A percentile compares a stretch with the other conserved stretches of the same genome.
Evolutionary conservation across 1,140 invertebrate genomes (phyloP).

Genomic region (Protaetia brevitarsis): DNA sequence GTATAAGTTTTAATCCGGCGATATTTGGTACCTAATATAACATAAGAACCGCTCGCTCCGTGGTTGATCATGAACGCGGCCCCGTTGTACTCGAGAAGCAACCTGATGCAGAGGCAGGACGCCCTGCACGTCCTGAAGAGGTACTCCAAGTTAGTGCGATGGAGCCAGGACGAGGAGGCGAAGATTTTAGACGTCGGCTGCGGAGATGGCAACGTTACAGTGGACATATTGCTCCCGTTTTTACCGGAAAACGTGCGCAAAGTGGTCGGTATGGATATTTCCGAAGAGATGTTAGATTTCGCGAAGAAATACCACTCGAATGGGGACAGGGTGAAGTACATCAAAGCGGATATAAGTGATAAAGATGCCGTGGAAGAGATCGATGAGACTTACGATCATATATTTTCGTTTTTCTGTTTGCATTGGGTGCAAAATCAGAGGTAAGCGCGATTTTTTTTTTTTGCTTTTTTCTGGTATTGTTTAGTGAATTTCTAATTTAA

Average conservation of each 20-base stretch:
- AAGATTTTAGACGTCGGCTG: conserved; percentile 75
- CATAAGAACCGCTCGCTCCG: too few species aligned
- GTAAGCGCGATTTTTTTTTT: conserved; percentile 49
- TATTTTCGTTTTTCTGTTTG: conserved; percentile 77
- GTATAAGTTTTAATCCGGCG: too few species aligned
- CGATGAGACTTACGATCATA: conserved; percentile 61
- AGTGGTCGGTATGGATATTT: conserved; percentile 65
- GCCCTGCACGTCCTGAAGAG: conserved; percentile 64
- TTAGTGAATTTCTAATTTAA: too few species aligned
- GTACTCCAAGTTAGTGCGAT: conserved; percentile 58
- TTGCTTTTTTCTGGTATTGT: too few species aligned
- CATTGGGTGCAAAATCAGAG: conserved; percentile 77
- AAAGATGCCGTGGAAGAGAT: conserved; percentile 52
- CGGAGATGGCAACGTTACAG: conserved; percentile 72
- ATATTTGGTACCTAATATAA: too few species aligned
- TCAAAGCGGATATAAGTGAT: conserved; percentile 62
- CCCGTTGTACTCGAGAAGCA: conserved; percentile 61
- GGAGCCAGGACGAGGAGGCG: conserved; percentile 54
- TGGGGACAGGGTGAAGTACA: conserved; percentile 56
- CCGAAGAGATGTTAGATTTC: conserved; percentile 66
- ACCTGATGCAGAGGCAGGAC: conserved; percentile 65
- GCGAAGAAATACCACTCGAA: conserved; percentile 56
- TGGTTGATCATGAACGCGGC: conserved; percentile 61
- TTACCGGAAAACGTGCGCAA: conserved; percentile 55
- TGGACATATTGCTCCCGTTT: conserved; percentile 61